A percentile compares a stretch with the other conserved stretches of the same genome.
Evolutionary conservation across 2,888 invertebrate genomes (phyloP).

Genomic region (Ormia ochracea): DNA sequence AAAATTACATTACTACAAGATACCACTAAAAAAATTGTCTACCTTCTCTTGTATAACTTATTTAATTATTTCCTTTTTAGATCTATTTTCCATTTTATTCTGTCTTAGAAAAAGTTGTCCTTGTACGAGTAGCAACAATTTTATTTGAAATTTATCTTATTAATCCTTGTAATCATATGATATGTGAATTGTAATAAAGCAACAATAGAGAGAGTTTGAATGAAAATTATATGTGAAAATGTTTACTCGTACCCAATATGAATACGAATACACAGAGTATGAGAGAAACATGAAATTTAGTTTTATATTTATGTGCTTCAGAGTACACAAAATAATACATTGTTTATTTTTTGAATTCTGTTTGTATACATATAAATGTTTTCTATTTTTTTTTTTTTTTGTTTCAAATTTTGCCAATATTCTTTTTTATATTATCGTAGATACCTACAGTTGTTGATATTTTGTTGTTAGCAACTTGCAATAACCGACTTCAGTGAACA

Average conservation of each 20-base stretch:
- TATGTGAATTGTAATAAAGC: no score
- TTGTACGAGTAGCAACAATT: no score
- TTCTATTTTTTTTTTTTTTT: slow-evolving; percentile 19
- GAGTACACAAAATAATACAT: slow-evolving; percentile 38
- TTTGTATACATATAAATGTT: slow-evolving; percentile 33
- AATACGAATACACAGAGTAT: neutral
- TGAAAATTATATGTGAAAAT: no score
- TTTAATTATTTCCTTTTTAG: no score
- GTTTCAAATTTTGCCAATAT: slow-evolving; percentile 30
- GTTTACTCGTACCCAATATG: neutral
- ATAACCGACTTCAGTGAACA: slow-evolving; percentile 32
- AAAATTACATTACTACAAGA: no score
- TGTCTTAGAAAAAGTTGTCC: no score
- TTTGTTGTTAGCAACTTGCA: slow-evolving; percentile 47
- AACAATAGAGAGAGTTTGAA: no score
- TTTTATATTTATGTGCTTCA: slow-evolving; percentile 46
- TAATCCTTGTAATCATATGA: no score
- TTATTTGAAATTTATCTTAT: no score
- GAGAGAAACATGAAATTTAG: slow-evolving; percentile 4
- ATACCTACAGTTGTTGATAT: slow-evolving; percentile 12
- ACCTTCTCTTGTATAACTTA: no score
- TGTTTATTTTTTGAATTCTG: slow-evolving; percentile 39
- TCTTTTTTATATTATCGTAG: neutral
- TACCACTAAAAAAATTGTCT: no score
- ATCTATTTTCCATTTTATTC: no score